phyloP scores from a whole-genome alignment of 2,797 vertebrate genomes.

The Alectoris magna region DNA sequence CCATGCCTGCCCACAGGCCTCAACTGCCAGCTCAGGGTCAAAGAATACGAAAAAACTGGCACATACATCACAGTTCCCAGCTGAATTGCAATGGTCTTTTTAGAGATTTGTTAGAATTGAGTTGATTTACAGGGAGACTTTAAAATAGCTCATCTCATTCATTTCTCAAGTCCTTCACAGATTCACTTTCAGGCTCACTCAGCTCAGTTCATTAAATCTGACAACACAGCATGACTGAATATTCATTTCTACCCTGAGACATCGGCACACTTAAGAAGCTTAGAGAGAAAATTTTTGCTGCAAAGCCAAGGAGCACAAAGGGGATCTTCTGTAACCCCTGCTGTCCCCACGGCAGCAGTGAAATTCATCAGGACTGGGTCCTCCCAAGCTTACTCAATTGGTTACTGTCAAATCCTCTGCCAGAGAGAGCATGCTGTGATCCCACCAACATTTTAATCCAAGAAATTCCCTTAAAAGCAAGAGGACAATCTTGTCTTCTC shows the following conservation, averaged over 20 bases:
- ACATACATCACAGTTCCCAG: not conserved
- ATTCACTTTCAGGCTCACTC: not conserved
- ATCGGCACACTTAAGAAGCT: not conserved
- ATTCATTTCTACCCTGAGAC: not conserved
- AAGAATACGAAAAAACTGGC: not conserved
- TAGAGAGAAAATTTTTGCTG: not conserved
- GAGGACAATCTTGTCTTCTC: not conserved
- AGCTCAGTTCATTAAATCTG: not conserved
- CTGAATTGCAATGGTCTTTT: not conserved
- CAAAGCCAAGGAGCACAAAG: not conserved
- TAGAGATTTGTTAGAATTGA: not conserved
- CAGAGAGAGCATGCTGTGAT: not conserved
- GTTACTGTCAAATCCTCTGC: not conserved
- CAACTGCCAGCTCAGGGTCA: not conserved
- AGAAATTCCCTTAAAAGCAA: not conserved
- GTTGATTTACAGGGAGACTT: not conserved
- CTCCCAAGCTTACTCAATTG: not conserved
- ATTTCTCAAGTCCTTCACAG: not conserved
- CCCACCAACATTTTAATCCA: not conserved
- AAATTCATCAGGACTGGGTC: not conserved
- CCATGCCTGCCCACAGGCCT: not conserved
- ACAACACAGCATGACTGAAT: not conserved
- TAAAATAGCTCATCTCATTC: not conserved
- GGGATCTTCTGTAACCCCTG: not conserved
- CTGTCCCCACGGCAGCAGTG: not conserved